Evolutionary conservation across 2,888 invertebrate genomes (phyloP).

Genomic region (Aradus depressus): DNA sequence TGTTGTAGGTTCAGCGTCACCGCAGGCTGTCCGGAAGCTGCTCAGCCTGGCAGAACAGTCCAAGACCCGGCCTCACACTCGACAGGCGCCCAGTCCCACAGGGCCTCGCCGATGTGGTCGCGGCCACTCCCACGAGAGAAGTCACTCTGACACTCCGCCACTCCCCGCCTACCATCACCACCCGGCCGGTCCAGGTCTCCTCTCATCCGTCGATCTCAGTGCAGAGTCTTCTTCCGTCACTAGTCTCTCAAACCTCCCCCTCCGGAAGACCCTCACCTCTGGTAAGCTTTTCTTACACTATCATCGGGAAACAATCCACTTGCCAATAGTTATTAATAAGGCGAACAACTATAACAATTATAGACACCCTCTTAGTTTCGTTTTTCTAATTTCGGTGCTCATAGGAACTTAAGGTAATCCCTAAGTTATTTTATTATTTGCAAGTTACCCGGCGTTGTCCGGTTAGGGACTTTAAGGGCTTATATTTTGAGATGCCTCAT

Average conservation of each 20-base stretch:
- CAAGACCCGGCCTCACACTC: constrained; percentile 79
- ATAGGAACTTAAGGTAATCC: no score
- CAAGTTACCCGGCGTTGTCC: no score
- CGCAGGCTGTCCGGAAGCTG: constrained; percentile 92
- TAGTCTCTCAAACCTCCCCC: constrained; percentile 77
- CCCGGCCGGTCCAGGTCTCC: constrained; percentile 29
- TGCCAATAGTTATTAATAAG: no score
- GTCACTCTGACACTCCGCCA: constrained; percentile 64
- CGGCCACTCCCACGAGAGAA: constrained; percentile 57
- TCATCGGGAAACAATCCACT: no score
- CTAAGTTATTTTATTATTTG: no score
- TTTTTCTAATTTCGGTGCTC: no score
- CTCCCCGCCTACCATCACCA: constrained; percentile 26
- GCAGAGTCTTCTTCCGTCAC: constrained; percentile 93
- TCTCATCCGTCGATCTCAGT: constrained; percentile 67
- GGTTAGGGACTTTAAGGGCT: no score
- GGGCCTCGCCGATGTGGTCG: constrained; percentile 24
- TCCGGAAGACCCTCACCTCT: constrained; percentile 67
- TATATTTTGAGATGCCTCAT: no score
- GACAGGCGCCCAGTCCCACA: constrained; percentile 50
- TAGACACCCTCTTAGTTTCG: no score
- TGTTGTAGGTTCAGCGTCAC: constrained; percentile 86
- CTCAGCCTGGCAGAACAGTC: constrained; percentile 79
- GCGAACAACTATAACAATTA: no score
- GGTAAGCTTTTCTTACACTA: no score